Evolutionary conservation across 2,888 invertebrate species (phyloP), one percentile per base, ranked within the genome.

Genomic region (Cheilosia vulpina): DNA sequence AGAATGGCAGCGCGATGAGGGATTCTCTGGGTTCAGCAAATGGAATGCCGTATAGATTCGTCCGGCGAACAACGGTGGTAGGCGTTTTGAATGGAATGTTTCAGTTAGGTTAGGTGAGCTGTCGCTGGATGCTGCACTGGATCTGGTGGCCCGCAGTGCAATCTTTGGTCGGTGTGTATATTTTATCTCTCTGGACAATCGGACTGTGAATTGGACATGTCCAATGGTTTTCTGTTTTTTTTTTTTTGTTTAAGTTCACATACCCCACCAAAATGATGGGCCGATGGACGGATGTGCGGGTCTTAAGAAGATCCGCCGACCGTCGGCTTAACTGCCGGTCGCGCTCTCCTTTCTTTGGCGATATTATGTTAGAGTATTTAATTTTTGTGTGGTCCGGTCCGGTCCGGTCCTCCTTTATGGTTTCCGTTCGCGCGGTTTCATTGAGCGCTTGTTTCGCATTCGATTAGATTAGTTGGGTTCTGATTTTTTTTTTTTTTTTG

Each of bases 61-160:
- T 52, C 60, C 43, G 47, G 21, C 55, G 75, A 75, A 55, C 82
- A 82, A 79, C 84, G 80, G 84, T 84, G 79, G 69, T 79, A 84
- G 84, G 79, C 84, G 79, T 80, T 84, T 79, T 79, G 69, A 84
- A 79, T 84, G 84, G 84, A 84, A 84, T 84, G 84, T 66, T 71
- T 75, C 82, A 71, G 53, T 82, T 77, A 53, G 76, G 45, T 81
- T 73, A 60, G 24, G 58, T 69, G 58, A 69, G 75, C 43, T 50
- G 57, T 11, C 50, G 2, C 62, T 62, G 15, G 15, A 11, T 41
- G 50, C 50, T 21, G 50, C 41, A 43, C 17, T 71, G 38, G 38
- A 75, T 62, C 62, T 73, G 62, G 60, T 73, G 62, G 60, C 24
- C 52, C 24, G 9, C 13, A 66, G 55, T 73, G 55, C 63, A 75